These are phyloP conservation scores for Eristalis intricaria DNA, from an alignment of 2,888 invertebrate genomes.

Conservation along the genomic window DNA sequence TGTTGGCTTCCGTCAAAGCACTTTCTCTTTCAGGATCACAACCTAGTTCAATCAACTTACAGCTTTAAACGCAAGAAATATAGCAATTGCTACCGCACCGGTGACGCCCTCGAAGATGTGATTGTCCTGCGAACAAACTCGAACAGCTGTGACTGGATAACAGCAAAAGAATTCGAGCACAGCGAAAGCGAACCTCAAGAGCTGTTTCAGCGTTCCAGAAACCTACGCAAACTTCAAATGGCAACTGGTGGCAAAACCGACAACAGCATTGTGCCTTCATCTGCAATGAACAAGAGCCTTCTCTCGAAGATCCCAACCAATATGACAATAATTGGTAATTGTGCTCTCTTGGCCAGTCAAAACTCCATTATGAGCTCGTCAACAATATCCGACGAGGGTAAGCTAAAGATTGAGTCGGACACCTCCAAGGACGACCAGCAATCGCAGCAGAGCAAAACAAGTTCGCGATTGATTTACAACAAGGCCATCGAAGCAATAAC, in stretches of 20 bases:
- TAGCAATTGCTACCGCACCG: slow-evolving; percentile 76
- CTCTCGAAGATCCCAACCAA: slow-evolving; percentile 79
- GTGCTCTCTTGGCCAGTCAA: slow-evolving; percentile 74
- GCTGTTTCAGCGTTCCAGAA: slow-evolving; percentile 72
- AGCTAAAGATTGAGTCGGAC: slow-evolving; percentile 72
- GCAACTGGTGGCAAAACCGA: slow-evolving; percentile 54
- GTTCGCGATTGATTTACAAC: slow-evolving; percentile 77
- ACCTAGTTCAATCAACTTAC: slow-evolving; percentile 80
- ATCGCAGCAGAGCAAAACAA: slow-evolving; percentile 52
- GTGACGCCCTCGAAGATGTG: slow-evolving; percentile 80
- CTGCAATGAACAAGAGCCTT: slow-evolving; percentile 77
- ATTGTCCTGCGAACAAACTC: slow-evolving; percentile 79
- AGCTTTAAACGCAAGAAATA: slow-evolving; percentile 80
- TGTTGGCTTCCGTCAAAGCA: not conserved
- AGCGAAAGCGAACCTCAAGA: slow-evolving; percentile 73
- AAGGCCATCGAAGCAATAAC: slow-evolving; percentile 80
- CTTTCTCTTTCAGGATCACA: slow-evolving; percentile 78
- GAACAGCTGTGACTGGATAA: slow-evolving; percentile 78
- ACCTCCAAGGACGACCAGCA: slow-evolving; percentile 59
- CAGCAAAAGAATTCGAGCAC: slow-evolving; percentile 77
- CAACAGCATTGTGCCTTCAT: slow-evolving; percentile 54
- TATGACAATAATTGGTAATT: slow-evolving; percentile 80
- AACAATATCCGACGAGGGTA: slow-evolving; percentile 78
- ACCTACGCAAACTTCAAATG: slow-evolving; percentile 69
- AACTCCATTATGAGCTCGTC: slow-evolving; percentile 77